Evolutionary conservation across 2,888 invertebrate genomes (phyloP).

Genomic region (Stegophylla sp.): DNA sequence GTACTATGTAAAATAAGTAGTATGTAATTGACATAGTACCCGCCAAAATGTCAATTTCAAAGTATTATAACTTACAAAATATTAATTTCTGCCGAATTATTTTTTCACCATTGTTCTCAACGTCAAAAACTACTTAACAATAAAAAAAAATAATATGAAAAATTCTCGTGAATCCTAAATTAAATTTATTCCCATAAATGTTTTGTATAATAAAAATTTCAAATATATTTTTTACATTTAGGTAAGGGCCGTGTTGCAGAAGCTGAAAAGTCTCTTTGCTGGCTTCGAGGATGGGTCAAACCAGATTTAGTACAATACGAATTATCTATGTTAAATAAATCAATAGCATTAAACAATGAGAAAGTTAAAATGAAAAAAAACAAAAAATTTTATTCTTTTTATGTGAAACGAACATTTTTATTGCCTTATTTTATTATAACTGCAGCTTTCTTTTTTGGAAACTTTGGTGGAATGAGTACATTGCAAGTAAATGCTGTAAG

Average conservation of each 20-base stretch:
- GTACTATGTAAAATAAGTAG: too few relatives aligned
- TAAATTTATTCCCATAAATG: too few relatives aligned
- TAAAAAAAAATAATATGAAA: too few relatives aligned
- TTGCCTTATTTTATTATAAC: constrained; percentile 74
- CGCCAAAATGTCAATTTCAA: too few relatives aligned
- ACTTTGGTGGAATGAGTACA: constrained; percentile 79
- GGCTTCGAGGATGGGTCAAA: constrained; percentile 80
- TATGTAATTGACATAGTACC: too few relatives aligned
- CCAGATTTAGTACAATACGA: constrained; percentile 71
- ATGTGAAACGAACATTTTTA: constrained; percentile 69
- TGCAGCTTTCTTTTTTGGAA: constrained; percentile 74
- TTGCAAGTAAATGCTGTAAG: constrained; percentile 67
- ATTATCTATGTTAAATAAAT: constrained; percentile 60
- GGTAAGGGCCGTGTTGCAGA: constrained; percentile 71
- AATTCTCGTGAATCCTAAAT: too few relatives aligned
- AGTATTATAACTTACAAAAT: too few relatives aligned
- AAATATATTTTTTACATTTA: constrained; percentile 60
- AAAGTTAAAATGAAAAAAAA: constrained; percentile 55
- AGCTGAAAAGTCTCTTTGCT: constrained; percentile 75
- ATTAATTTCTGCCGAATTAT: too few relatives aligned
- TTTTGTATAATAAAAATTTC: too few relatives aligned
- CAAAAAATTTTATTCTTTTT: constrained; percentile 60
- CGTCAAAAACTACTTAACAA: too few relatives aligned
- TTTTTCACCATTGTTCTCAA: too few relatives aligned
- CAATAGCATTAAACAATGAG: constrained; percentile 45